Base-by-base conservation (phyloP, 2,888 invertebrate species). In the Ophraella communa region DNA sequence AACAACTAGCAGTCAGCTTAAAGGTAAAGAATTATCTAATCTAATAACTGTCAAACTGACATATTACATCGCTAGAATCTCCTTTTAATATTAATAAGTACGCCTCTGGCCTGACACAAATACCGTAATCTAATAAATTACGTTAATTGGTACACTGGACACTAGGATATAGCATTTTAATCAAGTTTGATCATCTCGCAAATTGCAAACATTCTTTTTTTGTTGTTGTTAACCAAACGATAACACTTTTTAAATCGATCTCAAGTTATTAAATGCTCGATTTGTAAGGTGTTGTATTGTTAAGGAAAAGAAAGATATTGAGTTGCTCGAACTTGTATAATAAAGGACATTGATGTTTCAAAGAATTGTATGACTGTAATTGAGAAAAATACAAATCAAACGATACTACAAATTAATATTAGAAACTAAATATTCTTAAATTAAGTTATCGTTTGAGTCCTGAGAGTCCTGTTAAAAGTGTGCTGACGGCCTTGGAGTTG, bases 51-150 rank as follows among this genome's bases (percentile, higher is more conserved):
- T 5, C 27, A 27, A 27, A 27, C 4, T 27, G 27, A 8, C 4
- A 7, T 4, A 27, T 8, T 27, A 27, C 27, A 8, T 27, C 27
- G 27, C 8, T 27, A 33, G 1, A n/a, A n/a, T 8, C 4, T 14
- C 2, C 14, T 8, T 35, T n/a, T 24, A 21, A 5, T 4, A 27
- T 2, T 5, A 27, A 2, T 30, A 14, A n/a, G 42, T 55, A 33
- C 55, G 44, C 17, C 33, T 17, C 49, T 55, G 55, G n/a, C 11
- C 4, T 14, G 21, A n/a, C 21, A 42, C 44, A 65, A 39, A 61
- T 56, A 65, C 61, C 60, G 64, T 56, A 61, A 65, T 65, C 60
- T 65, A 60, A 65, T 65, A 65, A 65, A 65, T 61, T 56, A 61
- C 47, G 35, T 52, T 65, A 65, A 65, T 65, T 65, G 61, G 60